Evolutionary conservation across 1,140 invertebrate species (phyloP).

Genomic region (Ostrea edulis): DNA sequence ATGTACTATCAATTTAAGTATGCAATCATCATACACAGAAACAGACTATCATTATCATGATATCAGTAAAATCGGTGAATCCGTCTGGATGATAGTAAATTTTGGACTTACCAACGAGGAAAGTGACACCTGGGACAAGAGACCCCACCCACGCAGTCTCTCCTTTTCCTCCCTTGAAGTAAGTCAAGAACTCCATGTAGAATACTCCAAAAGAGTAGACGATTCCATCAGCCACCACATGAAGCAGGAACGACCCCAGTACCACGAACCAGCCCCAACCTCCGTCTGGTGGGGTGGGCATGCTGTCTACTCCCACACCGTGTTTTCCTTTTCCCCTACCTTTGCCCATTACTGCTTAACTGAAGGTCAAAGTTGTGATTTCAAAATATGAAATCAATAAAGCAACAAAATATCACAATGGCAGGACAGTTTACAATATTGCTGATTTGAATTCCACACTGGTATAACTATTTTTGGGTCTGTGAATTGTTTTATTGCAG

Average conservation of each 20-base stretch:
- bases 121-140: conserved; percentile 74
- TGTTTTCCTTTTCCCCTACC: conserved; percentile 48
- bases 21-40: too few species aligned
- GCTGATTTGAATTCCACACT: neutral
- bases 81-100: too few species aligned
- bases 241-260: conserved; percentile 97
- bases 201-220: conserved; percentile 79
- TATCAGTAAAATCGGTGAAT: too few species aligned
- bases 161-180: conserved; percentile 91
- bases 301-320: conserved; percentile 16
- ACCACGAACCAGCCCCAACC: conserved; percentile 96
- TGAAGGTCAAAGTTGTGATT: neutral
- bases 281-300: conserved; percentile 69
- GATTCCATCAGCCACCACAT: conserved; percentile 97
- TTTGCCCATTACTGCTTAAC: neutral
- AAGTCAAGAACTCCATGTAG: conserved; percentile 86
- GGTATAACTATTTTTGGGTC: neutral
- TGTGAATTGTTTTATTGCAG: neutral
- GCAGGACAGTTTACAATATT: neutral
- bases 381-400: conserved; percentile 11
- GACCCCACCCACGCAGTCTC: conserved; percentile 89
- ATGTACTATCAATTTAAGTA: too few species aligned
- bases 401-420: neutral
- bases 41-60: too few species aligned
- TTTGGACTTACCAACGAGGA: conserved; percentile 70